Conservation (phyloP, 1,140 invertebrate species). For the Dinoponera quadriceps region DNA sequence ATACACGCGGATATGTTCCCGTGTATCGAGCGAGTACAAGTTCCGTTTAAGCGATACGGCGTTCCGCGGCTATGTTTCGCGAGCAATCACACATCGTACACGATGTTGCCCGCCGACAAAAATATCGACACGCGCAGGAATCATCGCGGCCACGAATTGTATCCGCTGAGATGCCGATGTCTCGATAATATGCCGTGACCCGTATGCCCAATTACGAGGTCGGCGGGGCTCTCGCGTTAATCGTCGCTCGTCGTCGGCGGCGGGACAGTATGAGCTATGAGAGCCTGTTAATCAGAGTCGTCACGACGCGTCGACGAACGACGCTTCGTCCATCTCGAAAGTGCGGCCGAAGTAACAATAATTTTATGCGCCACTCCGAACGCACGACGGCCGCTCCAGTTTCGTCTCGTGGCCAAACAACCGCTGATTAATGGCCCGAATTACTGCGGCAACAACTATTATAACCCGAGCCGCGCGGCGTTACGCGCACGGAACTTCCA, state of each 20-base stretch:
- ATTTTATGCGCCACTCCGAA: slow-evolving; percentile 7
- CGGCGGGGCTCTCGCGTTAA: neutral
- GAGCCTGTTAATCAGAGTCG: neutral
- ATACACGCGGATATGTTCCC: slow-evolving; percentile 44
- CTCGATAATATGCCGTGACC: too few species aligned
- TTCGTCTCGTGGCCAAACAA: slow-evolving; percentile 41
- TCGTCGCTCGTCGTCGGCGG: neutral
- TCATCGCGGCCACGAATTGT: neutral
- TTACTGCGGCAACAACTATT: slow-evolving; percentile 53
- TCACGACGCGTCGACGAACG: neutral
- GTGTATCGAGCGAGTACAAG: slow-evolving; percentile 27
- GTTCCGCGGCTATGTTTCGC: slow-evolving; percentile 22
- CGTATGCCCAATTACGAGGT: too few species aligned
- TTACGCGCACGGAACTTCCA: slow-evolving; percentile 58
- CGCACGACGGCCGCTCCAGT: slow-evolving; percentile 8
- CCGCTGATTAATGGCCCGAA: slow-evolving; percentile 63
- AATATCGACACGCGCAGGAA: neutral
- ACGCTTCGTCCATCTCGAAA: neutral
- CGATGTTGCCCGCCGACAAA: neutral
- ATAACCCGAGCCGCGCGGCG: slow-evolving; percentile 18
- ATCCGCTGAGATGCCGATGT: too few species aligned
- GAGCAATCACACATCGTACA: slow-evolving; percentile 14
- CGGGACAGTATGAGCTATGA: neutral
- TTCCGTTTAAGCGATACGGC: slow-evolving; percentile 36
- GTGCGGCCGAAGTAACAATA: neutral